phyloP scores from a whole-genome alignment of 1,140 invertebrate species.

The Aphaenogaster ashmeadi region DNA sequence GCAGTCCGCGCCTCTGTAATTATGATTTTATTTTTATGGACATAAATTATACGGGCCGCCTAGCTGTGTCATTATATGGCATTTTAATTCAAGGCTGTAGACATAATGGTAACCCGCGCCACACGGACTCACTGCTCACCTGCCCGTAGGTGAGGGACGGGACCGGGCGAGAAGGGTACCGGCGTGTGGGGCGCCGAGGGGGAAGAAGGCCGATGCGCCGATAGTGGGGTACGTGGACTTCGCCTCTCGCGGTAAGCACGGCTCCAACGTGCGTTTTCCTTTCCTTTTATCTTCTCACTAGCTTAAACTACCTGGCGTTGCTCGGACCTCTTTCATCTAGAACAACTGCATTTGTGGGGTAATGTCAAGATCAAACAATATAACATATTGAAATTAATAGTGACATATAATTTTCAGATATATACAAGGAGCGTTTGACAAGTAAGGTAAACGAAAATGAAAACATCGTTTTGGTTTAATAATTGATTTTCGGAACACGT shows the following conservation, averaged over 20 bases:
- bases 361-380: too few species aligned
- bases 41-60: constrained; percentile 85
- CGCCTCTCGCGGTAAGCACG: constrained; percentile 43
- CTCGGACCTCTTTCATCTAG: too few species aligned
- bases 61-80: constrained; percentile 86
- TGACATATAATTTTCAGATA: too few species aligned
- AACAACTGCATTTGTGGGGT: too few species aligned
- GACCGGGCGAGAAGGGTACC: constrained; percentile 27
- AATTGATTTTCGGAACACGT: too few species aligned
- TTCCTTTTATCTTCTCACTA: background rate
- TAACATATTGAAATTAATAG: too few species aligned
- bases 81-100: constrained; percentile 87
- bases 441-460: too few species aligned
- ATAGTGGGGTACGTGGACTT: constrained; percentile 57
- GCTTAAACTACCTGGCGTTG: too few species aligned
- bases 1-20: constrained; percentile 85
- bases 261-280: constrained; percentile 32
- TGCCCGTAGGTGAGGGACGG: constrained; percentile 69
- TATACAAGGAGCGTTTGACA: too few species aligned
- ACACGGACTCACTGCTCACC: constrained; percentile 77
- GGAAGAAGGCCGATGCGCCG: constrained; percentile 7
- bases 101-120: constrained; percentile 84
- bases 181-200: background rate
- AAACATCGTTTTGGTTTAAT: too few species aligned
- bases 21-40: constrained; percentile 87